These are phyloP conservation scores for Sipha maydis DNA, from an alignment of 2,888 invertebrate genomes.

Conservation along the genomic window DNA sequence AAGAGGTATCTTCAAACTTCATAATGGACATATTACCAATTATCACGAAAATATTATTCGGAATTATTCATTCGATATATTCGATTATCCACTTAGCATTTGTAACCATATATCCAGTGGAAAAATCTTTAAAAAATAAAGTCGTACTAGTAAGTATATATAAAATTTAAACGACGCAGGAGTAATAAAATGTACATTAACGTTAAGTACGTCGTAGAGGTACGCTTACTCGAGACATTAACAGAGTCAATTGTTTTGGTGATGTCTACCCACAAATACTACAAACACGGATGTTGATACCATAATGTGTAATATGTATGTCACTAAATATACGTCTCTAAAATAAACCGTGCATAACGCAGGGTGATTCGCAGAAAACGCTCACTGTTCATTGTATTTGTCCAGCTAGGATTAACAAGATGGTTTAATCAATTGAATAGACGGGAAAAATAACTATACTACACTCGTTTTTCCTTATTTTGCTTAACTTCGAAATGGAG, in stretches of 20 bases:
- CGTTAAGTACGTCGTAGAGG: too few relatives aligned
- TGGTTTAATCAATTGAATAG: background rate
- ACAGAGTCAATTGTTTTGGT: background rate
- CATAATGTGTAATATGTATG: background rate
- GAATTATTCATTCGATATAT: conserved; percentile 22
- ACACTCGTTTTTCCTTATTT: background rate
- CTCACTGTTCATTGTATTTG: background rate
- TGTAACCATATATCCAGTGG: background rate
- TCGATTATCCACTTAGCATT: background rate
- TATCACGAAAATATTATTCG: background rate
- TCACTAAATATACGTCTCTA: background rate
- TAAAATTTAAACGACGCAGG: background rate
- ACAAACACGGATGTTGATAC: background rate
- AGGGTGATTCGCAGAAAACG: background rate
- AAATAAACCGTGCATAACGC: background rate
- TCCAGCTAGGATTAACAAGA: background rate
- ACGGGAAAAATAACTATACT: background rate
- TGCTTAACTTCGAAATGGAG: background rate
- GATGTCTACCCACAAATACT: background rate
- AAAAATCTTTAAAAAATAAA: conserved; percentile 51
- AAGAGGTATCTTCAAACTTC: background rate
- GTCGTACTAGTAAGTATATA: conserved; percentile 43
- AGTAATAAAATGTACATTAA: too few relatives aligned
- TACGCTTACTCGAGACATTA: too few relatives aligned
- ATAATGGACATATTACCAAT: background rate